Base-by-base conservation (phyloP, 2,888 invertebrate genomes). In the Diarsia dahlii region DNA sequence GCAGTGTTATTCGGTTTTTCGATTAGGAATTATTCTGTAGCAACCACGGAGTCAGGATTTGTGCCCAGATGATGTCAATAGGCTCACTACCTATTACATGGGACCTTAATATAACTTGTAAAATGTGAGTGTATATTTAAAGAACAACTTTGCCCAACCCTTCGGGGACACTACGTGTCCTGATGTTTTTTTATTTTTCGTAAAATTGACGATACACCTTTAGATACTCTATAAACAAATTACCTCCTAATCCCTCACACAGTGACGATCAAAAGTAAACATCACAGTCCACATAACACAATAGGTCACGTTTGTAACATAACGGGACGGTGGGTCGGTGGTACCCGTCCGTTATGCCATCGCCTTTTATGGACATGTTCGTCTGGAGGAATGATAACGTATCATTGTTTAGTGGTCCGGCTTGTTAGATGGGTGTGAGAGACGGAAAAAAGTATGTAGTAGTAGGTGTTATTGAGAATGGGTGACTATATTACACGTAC, bases 321-420 rank as follows among this genome's bases (percentile, higher is more conserved):
- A 81, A 81, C 81, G 81, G 81, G 60, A 18, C 18, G 28, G 28
- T 18, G 34, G 34, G 34, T 9, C 60, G 18, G 67, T 20, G 50
- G 20, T 28, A 45, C 67, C 12, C 48, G 48, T 15, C 81, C 84
- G 84, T 80, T 81, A 81, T 60, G 46, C 78, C 45, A 52, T n/a
- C n/a, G 66, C 48, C 67, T 67, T 23, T 15, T 84, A 75, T 84
- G 81, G 80, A 12, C 80, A 67, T 28, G 74, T 73, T 63, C 46
- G 67, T 54, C 10, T 56, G 45, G 39, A 65, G 56, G 50, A 56
- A 70, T 67, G 69, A 75, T 84, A 70, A 63, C 74, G 58, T 74
- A 62, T 69, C 68, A 70, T 64, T 75, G 58, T 72, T 50, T 56
- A 39, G 23, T 52, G 50, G 46, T 15, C 66, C 10, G n/a, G 50